Percentiles rank a stretch among this genome's conserved stretches.
Conservation (phyloP, 2,797 vertebrate species). For the Xenops minutus region DNA sequence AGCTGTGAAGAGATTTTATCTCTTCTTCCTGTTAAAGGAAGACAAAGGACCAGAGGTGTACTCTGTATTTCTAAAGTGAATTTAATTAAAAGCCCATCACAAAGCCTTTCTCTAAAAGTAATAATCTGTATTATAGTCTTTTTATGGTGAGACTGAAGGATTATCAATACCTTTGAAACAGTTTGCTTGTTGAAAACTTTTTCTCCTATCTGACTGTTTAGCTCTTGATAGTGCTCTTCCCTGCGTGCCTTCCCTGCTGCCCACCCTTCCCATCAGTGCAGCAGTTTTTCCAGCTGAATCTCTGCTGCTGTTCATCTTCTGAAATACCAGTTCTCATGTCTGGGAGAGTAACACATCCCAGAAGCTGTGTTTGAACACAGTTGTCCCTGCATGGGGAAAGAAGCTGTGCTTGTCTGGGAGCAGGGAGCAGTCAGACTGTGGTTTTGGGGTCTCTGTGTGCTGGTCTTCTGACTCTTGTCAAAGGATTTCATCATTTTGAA, state of each 20-base stretch:
- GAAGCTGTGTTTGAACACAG: background rate
- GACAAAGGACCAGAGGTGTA: background rate
- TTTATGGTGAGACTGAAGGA: background rate
- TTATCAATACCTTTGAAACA: background rate
- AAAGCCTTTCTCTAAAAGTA: background rate
- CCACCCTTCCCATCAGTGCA: background rate
- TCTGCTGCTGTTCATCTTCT: background rate
- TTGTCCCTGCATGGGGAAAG: background rate
- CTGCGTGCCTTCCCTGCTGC: background rate
- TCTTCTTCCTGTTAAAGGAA: background rate
- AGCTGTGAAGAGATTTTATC: constrained; percentile 2
- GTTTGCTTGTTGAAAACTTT: background rate
- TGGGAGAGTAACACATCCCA: background rate
- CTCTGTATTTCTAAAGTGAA: background rate
- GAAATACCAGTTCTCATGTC: background rate
- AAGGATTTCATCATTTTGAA: background rate
- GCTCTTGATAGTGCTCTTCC: background rate
- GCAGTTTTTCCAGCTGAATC: background rate
- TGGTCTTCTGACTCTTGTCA: background rate
- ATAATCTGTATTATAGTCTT: background rate
- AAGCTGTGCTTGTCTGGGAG: background rate
- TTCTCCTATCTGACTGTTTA: background rate
- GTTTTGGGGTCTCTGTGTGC: background rate
- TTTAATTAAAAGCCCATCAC: constrained; percentile 28
- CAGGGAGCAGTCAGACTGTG: background rate